phyloP scores from a whole-genome alignment of 2,888 invertebrate genomes.

The Dynastes grantii region DNA sequence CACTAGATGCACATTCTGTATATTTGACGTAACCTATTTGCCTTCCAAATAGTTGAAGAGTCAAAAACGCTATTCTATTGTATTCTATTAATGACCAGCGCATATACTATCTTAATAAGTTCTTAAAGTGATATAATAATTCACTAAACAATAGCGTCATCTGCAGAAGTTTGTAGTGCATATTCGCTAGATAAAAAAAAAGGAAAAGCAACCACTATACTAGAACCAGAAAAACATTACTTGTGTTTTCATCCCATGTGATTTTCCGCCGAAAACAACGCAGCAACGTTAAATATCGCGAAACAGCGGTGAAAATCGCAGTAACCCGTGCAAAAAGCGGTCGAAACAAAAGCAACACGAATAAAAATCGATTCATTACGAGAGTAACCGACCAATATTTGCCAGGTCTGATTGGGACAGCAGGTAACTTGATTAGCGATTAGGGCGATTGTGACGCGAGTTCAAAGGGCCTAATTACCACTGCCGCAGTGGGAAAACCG shows the following conservation, averaged over 20 bases:
- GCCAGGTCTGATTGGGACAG: conserved; percentile 69
- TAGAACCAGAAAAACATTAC: conserved; percentile 6
- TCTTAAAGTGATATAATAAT: too few species aligned
- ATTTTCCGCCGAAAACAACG: conserved; percentile 37
- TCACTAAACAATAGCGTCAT: too few species aligned
- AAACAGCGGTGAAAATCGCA: conserved; percentile 51
- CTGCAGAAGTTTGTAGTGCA: too few species aligned
- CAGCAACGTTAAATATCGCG: conserved; percentile 47
- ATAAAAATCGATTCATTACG: conserved; percentile 70
- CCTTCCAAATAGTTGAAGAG: too few species aligned
- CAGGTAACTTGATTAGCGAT: conserved; percentile 72
- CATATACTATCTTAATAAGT: too few species aligned
- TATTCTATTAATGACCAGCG: too few species aligned
- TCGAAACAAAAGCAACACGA: conserved; percentile 64
- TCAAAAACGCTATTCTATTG: too few species aligned
- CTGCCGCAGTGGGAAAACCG: conserved; percentile 62
- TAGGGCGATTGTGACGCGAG: conserved; percentile 71
- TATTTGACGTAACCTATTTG: too few species aligned
- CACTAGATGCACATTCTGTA: too few species aligned
- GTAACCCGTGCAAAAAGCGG: conserved; percentile 49
- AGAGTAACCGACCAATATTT: conserved; percentile 65
- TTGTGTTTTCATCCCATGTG: conserved; percentile 7
- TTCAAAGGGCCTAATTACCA: conserved; percentile 71
- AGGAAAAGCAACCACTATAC: background rate
- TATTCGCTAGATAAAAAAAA: background rate